Evolutionary conservation across 2,797 vertebrate species (phyloP), one percentile per base, ranked within the genome.

Genomic region (Bradypodion pumilum): DNA sequence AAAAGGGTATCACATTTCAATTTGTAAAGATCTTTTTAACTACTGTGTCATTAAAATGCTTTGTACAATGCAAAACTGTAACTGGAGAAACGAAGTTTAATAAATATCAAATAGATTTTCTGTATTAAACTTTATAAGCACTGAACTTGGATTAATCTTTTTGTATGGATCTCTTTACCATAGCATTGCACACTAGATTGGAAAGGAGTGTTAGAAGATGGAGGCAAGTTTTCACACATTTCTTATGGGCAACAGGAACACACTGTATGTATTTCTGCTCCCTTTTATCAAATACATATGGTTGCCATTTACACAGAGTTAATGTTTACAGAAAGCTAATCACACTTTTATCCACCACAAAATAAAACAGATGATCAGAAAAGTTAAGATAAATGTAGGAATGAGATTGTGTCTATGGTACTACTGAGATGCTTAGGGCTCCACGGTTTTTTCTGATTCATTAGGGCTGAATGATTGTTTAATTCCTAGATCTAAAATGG

Each of bases 21-120:
- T 97, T 96, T 97, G 96, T 97, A 97, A 96, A 97, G 94, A 96
- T 95, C 95, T 97, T 97, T 97, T 96, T 97, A 97, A 97, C 95
- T 96, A 95, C 95, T 96, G 95, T 96, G 96, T 96, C 96, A 96
- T 95, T 96, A 96, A 95, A 94, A 96, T 96, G 95, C 96, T 97
- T 96, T 97, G 96, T 97, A 97, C 95, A 96, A 97, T 97, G 96
- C 96, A 96, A 94, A 96, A 96, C 95, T 96, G 96, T 96, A 96
- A 96, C 96, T 96, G 95, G 95, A 96, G 94, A 96, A 95, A 95
- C 94, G 95, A 96, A 95, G 94, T 97, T 96, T 96, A 97, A 96
- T 96, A 97, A 97, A 96, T 96, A 96, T 96, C 95, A 95, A 95
- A 95, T 96, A 97, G 96, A 96, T 97, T 97, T 97, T 97, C 96